Base-by-base conservation (phyloP, 2,797 vertebrate genomes). In the Ambastaia sidthimunki region DNA sequence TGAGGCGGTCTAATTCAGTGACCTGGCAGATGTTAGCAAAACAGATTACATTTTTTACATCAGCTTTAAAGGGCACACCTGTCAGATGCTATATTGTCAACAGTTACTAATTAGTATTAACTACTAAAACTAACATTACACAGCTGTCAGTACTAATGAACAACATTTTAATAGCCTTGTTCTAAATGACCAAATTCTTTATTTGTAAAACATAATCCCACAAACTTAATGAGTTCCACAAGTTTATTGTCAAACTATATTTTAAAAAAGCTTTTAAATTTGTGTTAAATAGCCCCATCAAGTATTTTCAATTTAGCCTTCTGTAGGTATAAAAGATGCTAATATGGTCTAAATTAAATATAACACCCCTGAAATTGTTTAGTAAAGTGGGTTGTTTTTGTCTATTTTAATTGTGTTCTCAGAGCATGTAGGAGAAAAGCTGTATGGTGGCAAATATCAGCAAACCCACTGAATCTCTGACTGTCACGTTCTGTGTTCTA, bases 101-200 rank as follows among this genome's bases (percentile, higher is more conserved):
- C 62, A 25, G 13, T 55, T 54, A 18, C 10, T 41, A 66, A 76
- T 75, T 66, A 75, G 48, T 12, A 55, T 25, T 41, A 66, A 18
- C 28, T 62, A 65, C 47, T 65, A 75, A 75, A 65, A 10, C 21
- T 31, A 76, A 67, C 48, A 76, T 76, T 31, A 67, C 60, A 50
- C 19, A 3, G 1, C 21, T 41, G 65, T 75, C 60, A 65, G 13
- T 34, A 7, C 73, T 54, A 25, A 66, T 54, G 31, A 23, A 25
- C 25, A 34, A 54, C 10, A 21, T 55, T 71, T 37, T 34, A 34
- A 54, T 21, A 47, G 4, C 18, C n/a, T 75, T 15, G 12, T 25
- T 21, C n/a, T 2, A 60, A 28, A 6, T 7, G 0, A 2, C 57
- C 13, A 23, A 57, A 57, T 23, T 3, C 3, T 74, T 63, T 50